phyloP scores from a whole-genome alignment of 2,888 invertebrate species.

The Aphodius granarius region DNA sequence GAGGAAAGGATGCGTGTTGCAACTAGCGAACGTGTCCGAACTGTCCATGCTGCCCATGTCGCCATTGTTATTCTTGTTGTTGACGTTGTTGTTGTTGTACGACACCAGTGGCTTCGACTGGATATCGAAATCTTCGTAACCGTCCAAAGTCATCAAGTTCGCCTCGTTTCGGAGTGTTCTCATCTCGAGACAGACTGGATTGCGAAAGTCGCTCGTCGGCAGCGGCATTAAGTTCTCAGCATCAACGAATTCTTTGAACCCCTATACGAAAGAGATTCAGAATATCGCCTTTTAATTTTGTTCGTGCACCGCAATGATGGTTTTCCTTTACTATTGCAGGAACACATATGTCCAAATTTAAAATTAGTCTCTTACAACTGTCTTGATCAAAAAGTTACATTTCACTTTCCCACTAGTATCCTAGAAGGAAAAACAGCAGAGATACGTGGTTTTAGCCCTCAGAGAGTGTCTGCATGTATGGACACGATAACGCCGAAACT shows the following conservation, averaged over 20 bases:
- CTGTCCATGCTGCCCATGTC: constrained; percentile 68
- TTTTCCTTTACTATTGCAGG: not conserved
- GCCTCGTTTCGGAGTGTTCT: constrained; percentile 64
- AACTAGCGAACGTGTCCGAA: constrained; percentile 95
- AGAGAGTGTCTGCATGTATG: no score
- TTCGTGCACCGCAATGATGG: not conserved
- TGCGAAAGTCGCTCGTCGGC: constrained; percentile 81
- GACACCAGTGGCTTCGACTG: constrained; percentile 30
- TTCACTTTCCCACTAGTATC: no score
- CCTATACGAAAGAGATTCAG: constrained; percentile 55
- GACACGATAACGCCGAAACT: no score
- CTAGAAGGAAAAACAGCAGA: no score
- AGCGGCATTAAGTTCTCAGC: constrained; percentile 88
- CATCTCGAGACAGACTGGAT: constrained; percentile 82
- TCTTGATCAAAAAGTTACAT: no score
- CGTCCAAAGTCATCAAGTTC: constrained; percentile 33
- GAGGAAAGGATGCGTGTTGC: constrained; percentile 93
- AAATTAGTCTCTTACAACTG: no score
- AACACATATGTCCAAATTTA: not conserved
- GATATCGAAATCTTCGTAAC: constrained; percentile 36
- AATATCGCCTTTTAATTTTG: not conserved
- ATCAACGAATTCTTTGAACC: constrained; percentile 89
- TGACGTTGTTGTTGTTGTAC: constrained; percentile 37
- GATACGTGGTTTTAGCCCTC: no score
- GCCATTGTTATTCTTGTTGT: constrained; percentile 51